Conservation (phyloP, 1,140 invertebrate species). For the Paraescarpia echinospica region DNA sequence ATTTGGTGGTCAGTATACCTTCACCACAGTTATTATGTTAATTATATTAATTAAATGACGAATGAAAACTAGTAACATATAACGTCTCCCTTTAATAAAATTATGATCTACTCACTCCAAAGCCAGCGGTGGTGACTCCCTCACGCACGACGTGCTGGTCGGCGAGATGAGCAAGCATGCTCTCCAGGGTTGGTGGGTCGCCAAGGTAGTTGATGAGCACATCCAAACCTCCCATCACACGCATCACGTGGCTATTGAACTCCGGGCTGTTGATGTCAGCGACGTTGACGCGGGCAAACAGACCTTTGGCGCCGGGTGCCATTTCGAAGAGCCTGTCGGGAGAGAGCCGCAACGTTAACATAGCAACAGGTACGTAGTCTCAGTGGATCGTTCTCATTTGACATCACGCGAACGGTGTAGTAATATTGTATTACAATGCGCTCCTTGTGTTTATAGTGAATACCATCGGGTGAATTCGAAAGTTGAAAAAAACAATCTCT, state of each 20-base stretch:
- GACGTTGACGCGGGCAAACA: slow-evolving; percentile 22
- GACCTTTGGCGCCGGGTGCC: slow-evolving; percentile 8
- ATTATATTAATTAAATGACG: no score
- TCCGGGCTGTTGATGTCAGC: slow-evolving; percentile 17
- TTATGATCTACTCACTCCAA: slow-evolving; percentile 19
- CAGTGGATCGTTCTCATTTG: not conserved
- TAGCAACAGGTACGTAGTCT: no score
- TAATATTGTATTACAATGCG: no score
- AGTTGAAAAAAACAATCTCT: no score
- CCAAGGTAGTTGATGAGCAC: slow-evolving; percentile 17
- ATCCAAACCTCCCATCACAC: slow-evolving; percentile 27
- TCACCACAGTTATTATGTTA: no score
- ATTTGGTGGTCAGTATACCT: no score
- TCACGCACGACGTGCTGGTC: slow-evolving; percentile 16
- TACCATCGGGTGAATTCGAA: no score
- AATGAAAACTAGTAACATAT: no score
- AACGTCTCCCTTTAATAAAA: no score
- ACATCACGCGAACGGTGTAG: no score
- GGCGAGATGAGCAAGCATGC: slow-evolving; percentile 20
- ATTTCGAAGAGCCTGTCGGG: slow-evolving; percentile 23
- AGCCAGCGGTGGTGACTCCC: slow-evolving; percentile 24
- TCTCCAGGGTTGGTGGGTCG: slow-evolving; percentile 10
- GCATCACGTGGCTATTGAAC: slow-evolving; percentile 22
- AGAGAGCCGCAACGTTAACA: not conserved
- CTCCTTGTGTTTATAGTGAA: no score